A percentile compares a stretch with the other conserved stretches of the same genome.
Evolutionary conservation across 2,113 vertebrate genomes (phyloP).

Genomic region (Stegastes partitus): DNA sequence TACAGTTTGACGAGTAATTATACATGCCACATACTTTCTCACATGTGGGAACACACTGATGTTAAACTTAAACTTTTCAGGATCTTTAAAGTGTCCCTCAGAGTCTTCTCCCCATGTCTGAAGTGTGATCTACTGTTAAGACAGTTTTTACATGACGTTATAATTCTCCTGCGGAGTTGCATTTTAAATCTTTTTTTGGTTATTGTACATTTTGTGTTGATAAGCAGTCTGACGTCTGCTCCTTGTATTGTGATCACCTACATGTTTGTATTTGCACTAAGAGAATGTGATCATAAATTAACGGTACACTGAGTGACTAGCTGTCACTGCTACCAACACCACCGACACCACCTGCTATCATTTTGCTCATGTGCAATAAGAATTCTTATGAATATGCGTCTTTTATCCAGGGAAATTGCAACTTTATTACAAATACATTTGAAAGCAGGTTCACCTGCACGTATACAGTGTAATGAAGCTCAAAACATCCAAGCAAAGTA

Average conservation of each 20-base stretch:
- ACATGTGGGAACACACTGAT: slow-evolving; percentile 5
- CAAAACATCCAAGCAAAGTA: too few species aligned
- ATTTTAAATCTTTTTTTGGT: background rate
- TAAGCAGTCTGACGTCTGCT: background rate
- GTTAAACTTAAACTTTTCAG: slow-evolving; percentile 40
- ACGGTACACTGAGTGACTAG: background rate
- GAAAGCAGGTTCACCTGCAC: too few species aligned
- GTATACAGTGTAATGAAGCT: too few species aligned
- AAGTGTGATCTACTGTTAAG: slow-evolving; percentile 35
- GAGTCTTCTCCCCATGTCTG: background rate
- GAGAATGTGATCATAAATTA: background rate
- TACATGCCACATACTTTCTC: slow-evolving; percentile 21
- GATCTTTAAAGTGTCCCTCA: slow-evolving; percentile 7
- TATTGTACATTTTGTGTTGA: slow-evolving; percentile 9
- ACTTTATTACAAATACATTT: background rate
- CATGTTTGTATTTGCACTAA: slow-evolving; percentile 5
- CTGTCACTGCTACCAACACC: slow-evolving; percentile 7
- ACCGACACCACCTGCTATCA: slow-evolving; percentile 8
- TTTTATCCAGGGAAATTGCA: background rate
- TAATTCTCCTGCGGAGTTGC: slow-evolving; percentile 4
- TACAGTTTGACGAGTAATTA: slow-evolving; percentile 55
- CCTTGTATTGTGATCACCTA: slow-evolving; percentile 12
- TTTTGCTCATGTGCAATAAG: background rate
- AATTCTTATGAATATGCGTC: background rate
- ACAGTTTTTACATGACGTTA: slow-evolving; percentile 20